phyloP scores from a whole-genome alignment of 2,888 invertebrate genomes.

The Athetis lepigone region DNA sequence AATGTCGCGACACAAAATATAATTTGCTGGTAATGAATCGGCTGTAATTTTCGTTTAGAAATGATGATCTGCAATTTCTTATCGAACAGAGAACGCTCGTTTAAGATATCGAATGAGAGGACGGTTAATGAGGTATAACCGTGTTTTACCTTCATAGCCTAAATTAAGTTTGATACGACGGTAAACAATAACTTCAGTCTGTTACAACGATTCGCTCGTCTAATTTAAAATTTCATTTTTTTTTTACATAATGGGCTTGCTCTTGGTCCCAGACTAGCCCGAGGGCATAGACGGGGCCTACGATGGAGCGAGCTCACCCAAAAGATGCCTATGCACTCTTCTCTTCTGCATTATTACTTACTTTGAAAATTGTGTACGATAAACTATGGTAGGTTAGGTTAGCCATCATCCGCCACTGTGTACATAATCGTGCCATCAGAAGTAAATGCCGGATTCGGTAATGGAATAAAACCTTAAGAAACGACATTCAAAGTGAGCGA shows the following conservation, averaged over 20 bases:
- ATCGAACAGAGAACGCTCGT: background rate
- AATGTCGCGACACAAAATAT: conserved; percentile 22
- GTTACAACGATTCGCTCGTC: background rate
- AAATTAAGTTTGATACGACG: conserved; percentile 18
- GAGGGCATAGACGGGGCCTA: no score
- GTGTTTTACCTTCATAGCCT: conserved; percentile 14
- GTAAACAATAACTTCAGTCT: conserved; percentile 4
- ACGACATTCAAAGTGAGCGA: conserved; percentile 27
- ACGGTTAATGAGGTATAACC: conserved; percentile 3
- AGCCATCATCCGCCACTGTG: background rate
- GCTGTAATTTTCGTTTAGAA: conserved; percentile 13
- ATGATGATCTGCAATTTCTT: conserved; percentile 32
- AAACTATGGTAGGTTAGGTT: no score
- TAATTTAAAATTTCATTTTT: background rate
- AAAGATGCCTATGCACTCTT: no score
- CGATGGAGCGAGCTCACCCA: no score
- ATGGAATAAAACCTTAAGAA: conserved; percentile 18
- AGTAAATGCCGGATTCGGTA: background rate
- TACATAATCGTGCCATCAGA: background rate
- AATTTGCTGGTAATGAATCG: conserved; percentile 27
- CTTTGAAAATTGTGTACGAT: no score
- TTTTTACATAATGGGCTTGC: no score
- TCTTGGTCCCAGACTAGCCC: no score
- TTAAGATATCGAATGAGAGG: conserved; percentile 5
- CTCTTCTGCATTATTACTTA: no score